A percentile compares a stretch with the other conserved stretches of the same genome.
phyloP scores from a whole-genome alignment of 2,888 invertebrate species.

The Teinopalpus imperialis region DNA sequence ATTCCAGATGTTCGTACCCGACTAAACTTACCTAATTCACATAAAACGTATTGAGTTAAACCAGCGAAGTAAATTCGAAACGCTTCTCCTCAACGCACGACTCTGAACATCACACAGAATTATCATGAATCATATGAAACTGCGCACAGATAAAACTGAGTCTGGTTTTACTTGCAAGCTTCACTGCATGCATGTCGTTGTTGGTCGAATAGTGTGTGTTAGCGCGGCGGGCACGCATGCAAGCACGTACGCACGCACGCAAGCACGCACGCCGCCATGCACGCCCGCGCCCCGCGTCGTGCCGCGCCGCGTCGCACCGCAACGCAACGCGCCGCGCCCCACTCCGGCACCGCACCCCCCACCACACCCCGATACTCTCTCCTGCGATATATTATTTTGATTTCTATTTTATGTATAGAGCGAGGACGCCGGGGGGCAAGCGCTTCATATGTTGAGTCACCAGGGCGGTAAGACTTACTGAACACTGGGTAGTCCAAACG shows the following conservation, averaged over 20 bases:
- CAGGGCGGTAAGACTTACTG: constrained; percentile 95
- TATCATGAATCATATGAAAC: constrained; percentile 80
- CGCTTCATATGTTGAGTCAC: constrained; percentile 93
- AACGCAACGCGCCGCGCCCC: constrained; percentile 47
- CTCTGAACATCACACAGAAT: constrained; percentile 80
- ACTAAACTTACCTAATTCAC: constrained; percentile 76
- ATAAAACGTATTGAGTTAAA: constrained; percentile 60
- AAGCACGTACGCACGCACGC: constrained; percentile 33
- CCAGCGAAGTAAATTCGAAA: constrained; percentile 81
- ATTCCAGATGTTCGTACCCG: constrained; percentile 75
- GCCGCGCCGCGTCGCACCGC: constrained; percentile 38
- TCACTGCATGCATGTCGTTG: constrained; percentile 80
- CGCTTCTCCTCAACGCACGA: constrained; percentile 82
- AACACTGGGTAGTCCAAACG: constrained; percentile 78
- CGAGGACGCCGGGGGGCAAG: constrained; percentile 95
- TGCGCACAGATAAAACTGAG: constrained; percentile 80
- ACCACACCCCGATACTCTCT: constrained; percentile 77
- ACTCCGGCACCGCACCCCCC: constrained; percentile 46
- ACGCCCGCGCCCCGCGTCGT: constrained; percentile 40
- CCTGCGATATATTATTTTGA: constrained; percentile 81
- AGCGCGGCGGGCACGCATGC: constrained; percentile 42
- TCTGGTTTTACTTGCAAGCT: constrained; percentile 82
- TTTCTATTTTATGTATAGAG: constrained; percentile 89
- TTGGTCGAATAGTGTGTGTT: constrained; percentile 73
- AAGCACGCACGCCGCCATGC: constrained; percentile 28